These are phyloP conservation scores for Timema cristinae DNA, from an alignment of 2,888 invertebrate genomes.

Conservation along the genomic window DNA sequence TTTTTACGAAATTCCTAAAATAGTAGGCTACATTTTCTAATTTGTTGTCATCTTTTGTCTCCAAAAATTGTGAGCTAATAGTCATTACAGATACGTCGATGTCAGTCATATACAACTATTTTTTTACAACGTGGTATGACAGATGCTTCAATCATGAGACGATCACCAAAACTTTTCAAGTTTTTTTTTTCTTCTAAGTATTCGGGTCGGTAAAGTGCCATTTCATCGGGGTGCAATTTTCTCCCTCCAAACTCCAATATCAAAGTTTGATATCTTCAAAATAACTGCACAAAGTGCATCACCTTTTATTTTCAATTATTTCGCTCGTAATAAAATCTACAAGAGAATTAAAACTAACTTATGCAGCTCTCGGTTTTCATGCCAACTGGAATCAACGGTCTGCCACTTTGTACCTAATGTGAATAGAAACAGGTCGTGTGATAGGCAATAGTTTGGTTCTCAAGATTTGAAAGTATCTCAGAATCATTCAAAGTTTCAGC, in stretches of 20 bases:
- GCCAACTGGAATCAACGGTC: not conserved
- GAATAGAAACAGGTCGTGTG: not conserved
- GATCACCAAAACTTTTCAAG: no score
- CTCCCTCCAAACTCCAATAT: not conserved
- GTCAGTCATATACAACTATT: not conserved
- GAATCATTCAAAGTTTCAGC: not conserved
- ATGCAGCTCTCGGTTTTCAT: not conserved
- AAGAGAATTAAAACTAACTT: not conserved
- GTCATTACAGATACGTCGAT: constrained; percentile 4
- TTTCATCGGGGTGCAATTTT: not conserved
- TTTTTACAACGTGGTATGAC: no score
- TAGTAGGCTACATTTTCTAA: constrained; percentile 6
- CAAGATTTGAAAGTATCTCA: constrained; percentile 3
- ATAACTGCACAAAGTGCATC: not conserved
- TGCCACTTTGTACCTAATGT: not conserved
- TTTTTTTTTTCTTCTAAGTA: not conserved
- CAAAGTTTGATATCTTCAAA: not conserved
- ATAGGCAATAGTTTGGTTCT: not conserved
- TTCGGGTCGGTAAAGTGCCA: not conserved
- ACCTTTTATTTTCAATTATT: not conserved
- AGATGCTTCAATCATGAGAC: no score
- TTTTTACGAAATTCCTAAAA: not conserved
- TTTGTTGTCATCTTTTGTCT: not conserved
- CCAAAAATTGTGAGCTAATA: not conserved
- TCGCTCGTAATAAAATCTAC: not conserved